Percentiles rank a stretch among this genome's conserved stretches.
Conservation (phyloP, 2,113 vertebrate genomes). For the Trematomus loennbergii region DNA sequence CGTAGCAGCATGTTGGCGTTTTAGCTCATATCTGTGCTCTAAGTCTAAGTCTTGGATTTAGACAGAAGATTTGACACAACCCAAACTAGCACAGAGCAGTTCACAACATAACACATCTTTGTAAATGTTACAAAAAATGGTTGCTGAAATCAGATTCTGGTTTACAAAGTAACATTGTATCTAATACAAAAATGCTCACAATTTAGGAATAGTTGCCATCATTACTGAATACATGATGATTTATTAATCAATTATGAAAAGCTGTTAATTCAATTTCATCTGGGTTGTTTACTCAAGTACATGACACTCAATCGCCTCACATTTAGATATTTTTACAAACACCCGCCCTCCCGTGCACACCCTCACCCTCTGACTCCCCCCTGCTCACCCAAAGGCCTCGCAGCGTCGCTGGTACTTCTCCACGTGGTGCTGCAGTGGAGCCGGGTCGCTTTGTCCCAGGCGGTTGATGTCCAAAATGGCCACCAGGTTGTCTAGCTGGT, state of each 20-base stretch:
- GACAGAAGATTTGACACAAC: background rate
- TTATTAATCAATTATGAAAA: background rate
- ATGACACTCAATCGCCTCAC: background rate
- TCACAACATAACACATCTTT: background rate
- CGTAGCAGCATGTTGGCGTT: background rate
- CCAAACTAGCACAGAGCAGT: background rate
- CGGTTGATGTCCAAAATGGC: conserved; percentile 96
- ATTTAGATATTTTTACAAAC: background rate
- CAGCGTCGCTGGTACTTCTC: conserved; percentile 96
- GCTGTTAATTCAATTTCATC: background rate
- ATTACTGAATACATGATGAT: background rate
- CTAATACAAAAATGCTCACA: background rate
- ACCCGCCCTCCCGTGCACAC: background rate
- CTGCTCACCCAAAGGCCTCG: conserved; percentile 92
- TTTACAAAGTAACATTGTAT: no score
- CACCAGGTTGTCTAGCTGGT: conserved; percentile 94
- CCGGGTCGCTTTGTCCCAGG: conserved; percentile 93
- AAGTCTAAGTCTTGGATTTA: background rate
- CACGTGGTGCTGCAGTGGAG: conserved; percentile 93
- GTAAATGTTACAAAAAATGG: background rate
- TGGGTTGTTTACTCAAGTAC: background rate
- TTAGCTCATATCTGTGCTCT: background rate
- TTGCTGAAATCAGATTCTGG: background rate
- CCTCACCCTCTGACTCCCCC: background rate
- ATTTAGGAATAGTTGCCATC: background rate